These are phyloP conservation scores for Araneus ventricosus DNA, from an alignment of 1,140 invertebrate species.

Conservation along the genomic window DNA sequence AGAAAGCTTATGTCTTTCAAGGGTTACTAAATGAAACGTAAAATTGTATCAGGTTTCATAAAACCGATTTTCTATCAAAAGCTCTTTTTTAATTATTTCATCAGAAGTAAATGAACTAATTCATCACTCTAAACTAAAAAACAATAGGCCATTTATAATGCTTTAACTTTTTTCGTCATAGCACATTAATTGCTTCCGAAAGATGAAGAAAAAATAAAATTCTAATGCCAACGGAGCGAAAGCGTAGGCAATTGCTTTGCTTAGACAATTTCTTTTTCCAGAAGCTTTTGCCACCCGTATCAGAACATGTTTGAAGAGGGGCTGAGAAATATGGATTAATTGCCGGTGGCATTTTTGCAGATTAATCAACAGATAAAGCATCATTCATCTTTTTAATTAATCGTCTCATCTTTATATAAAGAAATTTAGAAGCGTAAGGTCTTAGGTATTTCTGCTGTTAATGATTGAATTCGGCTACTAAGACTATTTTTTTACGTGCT, in stretches of 20 bases:
- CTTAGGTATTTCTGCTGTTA: neutral
- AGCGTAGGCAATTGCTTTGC: neutral
- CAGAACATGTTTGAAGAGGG: neutral
- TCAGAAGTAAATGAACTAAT: too few species aligned
- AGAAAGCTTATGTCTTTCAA: too few species aligned
- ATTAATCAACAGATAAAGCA: slow-evolving; percentile 52
- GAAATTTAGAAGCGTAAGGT: neutral
- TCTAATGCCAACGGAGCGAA: neutral
- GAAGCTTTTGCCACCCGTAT: neutral
- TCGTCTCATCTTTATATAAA: slow-evolving; percentile 17
- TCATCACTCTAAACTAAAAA: too few species aligned
- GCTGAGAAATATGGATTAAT: neutral
- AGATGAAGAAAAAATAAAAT: neutral
- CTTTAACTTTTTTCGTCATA: too few species aligned
- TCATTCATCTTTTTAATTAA: slow-evolving; percentile 56
- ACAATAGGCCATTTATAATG: too few species aligned
- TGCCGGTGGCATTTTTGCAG: slow-evolving; percentile 1
- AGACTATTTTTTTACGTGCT: neutral
- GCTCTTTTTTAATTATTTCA: too few species aligned
- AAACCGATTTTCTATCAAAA: too few species aligned
- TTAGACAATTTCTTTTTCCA: neutral
- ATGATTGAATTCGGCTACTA: neutral
- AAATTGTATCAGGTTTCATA: too few species aligned
- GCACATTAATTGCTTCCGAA: too few species aligned
- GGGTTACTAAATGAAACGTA: too few species aligned